Evolutionary conservation across 1,140 invertebrate genomes (phyloP), one percentile per base, ranked within the genome.

Genomic region (Drosophila athabasca): DNA sequence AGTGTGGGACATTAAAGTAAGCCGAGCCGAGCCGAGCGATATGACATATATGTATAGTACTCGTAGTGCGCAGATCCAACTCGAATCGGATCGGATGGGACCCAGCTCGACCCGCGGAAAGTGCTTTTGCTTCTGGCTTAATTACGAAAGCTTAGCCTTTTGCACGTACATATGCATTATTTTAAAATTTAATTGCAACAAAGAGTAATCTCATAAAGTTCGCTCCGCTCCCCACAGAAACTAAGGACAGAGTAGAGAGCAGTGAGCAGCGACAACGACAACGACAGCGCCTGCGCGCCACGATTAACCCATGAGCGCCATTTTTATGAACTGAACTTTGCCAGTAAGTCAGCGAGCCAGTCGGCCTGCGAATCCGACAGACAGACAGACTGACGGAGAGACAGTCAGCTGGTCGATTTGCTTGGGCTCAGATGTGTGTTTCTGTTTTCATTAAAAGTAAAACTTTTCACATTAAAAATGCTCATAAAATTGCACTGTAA

Each of bases 381-480:
- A 9, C 24, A 29, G 11, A 52, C 62, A 66, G 46, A 52, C 44
- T 66, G 29, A 6, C 24, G 31, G 15, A 52, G 51, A 72, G 61
- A 52, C 58, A 60, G 54, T 65, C 54, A 41, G 68, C 13, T 55
- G 48, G 60, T 43, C 54, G 15, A 6, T 8, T 31, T 31, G 50
- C 26, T 66, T 72, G 31, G 9, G 29, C 29, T 31, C 9, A 4
- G 31, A 9, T 11, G 31, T 35, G 9, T 35, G 9, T 72, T 71
- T 84, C 76, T 80, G 81, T 73, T 85, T 88, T 87, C 82, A 85
- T 85, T 85, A 81, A 75, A 76, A 85, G 77, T 75, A 78, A 75
- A 87, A 69, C 66, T 88, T 88, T 87, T 88, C 75, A 61, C 83
- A 87, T 87, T 87, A 88, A 87, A 87, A 87, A 88, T 88, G 66